Base-by-base conservation (phyloP, 2,888 invertebrate genomes). In the Drosophila barbarae region DNA sequence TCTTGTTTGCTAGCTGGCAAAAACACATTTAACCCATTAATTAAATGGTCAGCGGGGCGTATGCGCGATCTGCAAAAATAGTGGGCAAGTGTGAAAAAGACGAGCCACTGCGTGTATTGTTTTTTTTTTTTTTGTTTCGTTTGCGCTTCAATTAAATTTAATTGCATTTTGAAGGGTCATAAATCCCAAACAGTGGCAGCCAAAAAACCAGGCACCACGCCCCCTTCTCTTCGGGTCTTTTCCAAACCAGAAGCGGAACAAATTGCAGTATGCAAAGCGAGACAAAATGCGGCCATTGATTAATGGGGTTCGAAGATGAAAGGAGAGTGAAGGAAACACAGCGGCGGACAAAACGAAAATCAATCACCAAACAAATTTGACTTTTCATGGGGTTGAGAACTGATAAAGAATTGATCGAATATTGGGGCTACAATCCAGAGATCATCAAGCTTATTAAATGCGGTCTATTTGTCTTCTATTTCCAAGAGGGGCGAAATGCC, bases 81-180 rank as follows among this genome's bases (percentile, higher is more conserved):
- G 23, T n/a, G 42, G 42, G 38, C 30, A 53, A 49, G 77, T 77
- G 83, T 72, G 74, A 79, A 83, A 83, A 79, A 83, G 74, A 69
- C 68, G 74, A 74, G 63, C 56, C 58, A 57, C 32, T 63, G 59
- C 57, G 39, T 64, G 71, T 59, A 49, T 9, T 13, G 13, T 28
- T 15, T 46, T 65, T 42, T 26, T 39, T n/a, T n/a, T n/a, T n/a
- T 38, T 39, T 5, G 1, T 26, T 74, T 77, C 75, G 73, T 75
- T 77, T 74, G 74, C 74, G 84, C 78, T 79, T 79, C 85, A 85
- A 86, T 86, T 87, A 77, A 87, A 86, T 86, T 87, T 85, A 87
- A 87, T 85, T 80, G 85, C 78, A 75, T 85, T 87, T 79, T 84
- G 81, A 86, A 85, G 79, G 79, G 80, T 75, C 77, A 87, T 87